Evolutionary conservation across 2,888 invertebrate genomes (phyloP).

Genomic region (Andrena chrysosceles): DNA sequence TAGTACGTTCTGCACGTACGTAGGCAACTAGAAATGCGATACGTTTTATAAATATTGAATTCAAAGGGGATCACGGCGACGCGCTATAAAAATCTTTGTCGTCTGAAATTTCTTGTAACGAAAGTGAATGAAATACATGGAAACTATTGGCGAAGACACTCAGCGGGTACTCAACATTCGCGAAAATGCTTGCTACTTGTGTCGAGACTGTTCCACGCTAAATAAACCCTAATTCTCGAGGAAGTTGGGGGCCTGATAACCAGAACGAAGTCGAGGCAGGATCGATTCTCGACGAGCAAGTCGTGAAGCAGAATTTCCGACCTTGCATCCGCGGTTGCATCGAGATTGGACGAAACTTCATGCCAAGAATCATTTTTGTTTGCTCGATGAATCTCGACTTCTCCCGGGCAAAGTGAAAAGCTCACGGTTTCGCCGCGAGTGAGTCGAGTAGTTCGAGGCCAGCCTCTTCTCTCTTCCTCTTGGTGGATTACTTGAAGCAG

Average conservation of each 20-base stretch:
- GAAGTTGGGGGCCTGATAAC: constrained; percentile 27
- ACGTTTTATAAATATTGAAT: too few relatives aligned
- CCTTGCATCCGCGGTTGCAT: background rate
- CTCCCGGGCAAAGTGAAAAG: constrained; percentile 25
- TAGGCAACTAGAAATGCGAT: background rate
- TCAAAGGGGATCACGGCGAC: too few relatives aligned
- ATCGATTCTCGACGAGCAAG: constrained; percentile 29
- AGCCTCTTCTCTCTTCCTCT: background rate
- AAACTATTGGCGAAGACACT: too few relatives aligned
- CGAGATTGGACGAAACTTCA: constrained; percentile 12
- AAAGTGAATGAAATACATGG: too few relatives aligned
- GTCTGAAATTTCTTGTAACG: too few relatives aligned
- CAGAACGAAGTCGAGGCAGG: constrained; percentile 38
- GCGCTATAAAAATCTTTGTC: too few relatives aligned
- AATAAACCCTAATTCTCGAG: constrained; percentile 3
- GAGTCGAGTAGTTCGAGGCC: constrained; percentile 9
- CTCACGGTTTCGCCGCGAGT: background rate
- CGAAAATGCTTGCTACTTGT: background rate
- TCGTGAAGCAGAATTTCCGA: constrained; percentile 16
- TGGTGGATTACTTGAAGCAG: constrained; percentile 19
- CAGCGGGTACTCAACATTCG: background rate
- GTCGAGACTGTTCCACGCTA: background rate
- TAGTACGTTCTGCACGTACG: background rate
- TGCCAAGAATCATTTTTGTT: constrained; percentile 43
- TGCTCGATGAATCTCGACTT: constrained; percentile 43